Evolutionary conservation across 2,113 vertebrate genomes (phyloP).

Genomic region (Isurus oxyrinchus): DNA sequence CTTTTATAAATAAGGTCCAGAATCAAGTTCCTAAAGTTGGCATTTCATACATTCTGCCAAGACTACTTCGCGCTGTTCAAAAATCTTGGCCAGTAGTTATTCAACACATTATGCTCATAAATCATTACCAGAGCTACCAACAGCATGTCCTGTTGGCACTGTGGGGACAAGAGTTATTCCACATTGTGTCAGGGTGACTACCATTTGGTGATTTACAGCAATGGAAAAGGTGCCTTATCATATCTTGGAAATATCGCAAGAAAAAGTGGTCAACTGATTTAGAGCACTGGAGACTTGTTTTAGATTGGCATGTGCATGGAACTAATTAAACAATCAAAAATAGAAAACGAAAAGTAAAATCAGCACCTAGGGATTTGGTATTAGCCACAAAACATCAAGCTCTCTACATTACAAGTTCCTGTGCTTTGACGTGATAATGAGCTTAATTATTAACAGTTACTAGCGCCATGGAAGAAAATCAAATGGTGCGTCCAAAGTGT

Average conservation of each 20-base stretch:
- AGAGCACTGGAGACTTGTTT: not conserved
- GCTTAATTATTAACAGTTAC: slow-evolving; percentile 28
- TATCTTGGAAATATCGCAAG: not conserved
- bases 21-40: slow-evolving; percentile 15
- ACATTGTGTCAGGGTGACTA: not conserved
- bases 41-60: slow-evolving; percentile 7
- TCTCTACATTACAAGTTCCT: not conserved
- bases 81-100: slow-evolving; percentile 2
- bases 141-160: not conserved
- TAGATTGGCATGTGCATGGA: not conserved
- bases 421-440: not conserved
- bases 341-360: not conserved
- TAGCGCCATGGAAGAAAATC: not conserved
- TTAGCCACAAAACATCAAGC: slow-evolving; percentile 4
- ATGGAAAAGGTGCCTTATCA: not conserved
- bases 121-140: not conserved
- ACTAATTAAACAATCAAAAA: slow-evolving; percentile 3
- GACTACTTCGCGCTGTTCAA: not conserved
- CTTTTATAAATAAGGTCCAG: slow-evolving; percentile 17
- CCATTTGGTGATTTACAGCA: not conserved
- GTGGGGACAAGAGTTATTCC: not conserved
- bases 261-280: slow-evolving; percentile 17
- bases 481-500: not conserved
- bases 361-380: not conserved
- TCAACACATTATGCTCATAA: not conserved